Evolutionary conservation across 2,797 vertebrate genomes (phyloP).

Genomic region (Enoplosus armatus): DNA sequence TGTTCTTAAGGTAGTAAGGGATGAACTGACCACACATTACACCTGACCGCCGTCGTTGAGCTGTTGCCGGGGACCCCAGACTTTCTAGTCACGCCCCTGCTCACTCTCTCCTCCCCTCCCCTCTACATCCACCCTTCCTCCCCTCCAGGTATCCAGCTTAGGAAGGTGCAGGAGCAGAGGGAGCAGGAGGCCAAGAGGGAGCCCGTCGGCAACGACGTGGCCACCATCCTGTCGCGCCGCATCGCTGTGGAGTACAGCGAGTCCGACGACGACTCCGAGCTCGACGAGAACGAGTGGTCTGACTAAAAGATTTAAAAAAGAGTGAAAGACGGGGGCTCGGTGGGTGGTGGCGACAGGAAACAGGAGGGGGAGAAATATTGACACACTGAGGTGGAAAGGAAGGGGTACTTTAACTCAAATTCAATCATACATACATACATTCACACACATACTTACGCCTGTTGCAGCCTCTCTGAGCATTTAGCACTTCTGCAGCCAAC

Average conservation of each 20-base stretch:
- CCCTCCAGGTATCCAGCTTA: conserved; percentile 90
- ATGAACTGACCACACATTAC: background rate
- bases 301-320: conserved; percentile 76
- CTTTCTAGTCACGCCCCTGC: background rate
- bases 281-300: conserved; percentile 95
- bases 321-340: conserved; percentile 17
- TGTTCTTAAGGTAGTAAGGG: no score
- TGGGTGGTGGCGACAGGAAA: conserved; percentile 14
- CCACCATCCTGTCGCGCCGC: conserved; percentile 93
- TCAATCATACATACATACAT: conserved; percentile 18
- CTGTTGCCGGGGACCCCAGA: background rate
- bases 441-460: background rate
- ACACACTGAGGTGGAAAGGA: conserved; percentile 30
- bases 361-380: background rate
- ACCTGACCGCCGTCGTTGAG: background rate
- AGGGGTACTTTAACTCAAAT: conserved; percentile 13
- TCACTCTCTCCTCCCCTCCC: background rate
- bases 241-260: conserved; percentile 96
- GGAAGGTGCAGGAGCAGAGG: conserved; percentile 94
- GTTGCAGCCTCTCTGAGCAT: conserved; percentile 13
- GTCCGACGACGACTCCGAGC: conserved; percentile 94
- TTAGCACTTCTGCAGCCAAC: conserved; percentile 25
- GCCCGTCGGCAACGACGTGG: conserved; percentile 94
- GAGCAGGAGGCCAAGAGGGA: conserved; percentile 95
- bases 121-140: background rate